Conservation (phyloP, 1,140 invertebrate species). For the Steinernema khuongi region DNA sequence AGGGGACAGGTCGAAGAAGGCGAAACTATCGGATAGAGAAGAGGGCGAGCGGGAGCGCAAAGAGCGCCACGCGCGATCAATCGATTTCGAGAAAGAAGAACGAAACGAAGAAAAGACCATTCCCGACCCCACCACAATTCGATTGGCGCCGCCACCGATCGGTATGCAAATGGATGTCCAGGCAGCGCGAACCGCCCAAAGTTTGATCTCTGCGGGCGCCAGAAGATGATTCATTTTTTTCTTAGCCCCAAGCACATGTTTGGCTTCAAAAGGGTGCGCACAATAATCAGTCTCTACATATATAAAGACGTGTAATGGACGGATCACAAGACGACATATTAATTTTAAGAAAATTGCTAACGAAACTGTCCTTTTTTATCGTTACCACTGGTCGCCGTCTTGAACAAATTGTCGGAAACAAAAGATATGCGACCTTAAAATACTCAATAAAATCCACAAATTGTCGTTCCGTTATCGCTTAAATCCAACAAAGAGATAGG, state of each 20-base stretch:
- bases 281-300: no score
- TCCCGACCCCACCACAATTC: no score
- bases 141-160: background rate
- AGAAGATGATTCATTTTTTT: background rate
- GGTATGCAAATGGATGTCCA: background rate
- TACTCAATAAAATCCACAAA: background rate
- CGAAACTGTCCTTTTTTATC: no score
- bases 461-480: background rate
- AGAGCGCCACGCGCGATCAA: constrained; percentile 4
- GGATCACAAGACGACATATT: no score
- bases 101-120: background rate
- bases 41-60: background rate
- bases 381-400: no score
- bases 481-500: background rate
- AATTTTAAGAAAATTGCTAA: no score
- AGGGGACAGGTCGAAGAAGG: background rate
- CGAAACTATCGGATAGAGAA: background rate
- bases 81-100: background rate
- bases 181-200: background rate
- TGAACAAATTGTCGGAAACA: no score
- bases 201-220: background rate
- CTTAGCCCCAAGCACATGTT: no score
- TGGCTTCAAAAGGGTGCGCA: no score
- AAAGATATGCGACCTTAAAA: background rate
- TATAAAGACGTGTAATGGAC: no score